Evolutionary conservation across 2,113 vertebrate species (phyloP).

Genomic region (Rhipidura dahli): DNA sequence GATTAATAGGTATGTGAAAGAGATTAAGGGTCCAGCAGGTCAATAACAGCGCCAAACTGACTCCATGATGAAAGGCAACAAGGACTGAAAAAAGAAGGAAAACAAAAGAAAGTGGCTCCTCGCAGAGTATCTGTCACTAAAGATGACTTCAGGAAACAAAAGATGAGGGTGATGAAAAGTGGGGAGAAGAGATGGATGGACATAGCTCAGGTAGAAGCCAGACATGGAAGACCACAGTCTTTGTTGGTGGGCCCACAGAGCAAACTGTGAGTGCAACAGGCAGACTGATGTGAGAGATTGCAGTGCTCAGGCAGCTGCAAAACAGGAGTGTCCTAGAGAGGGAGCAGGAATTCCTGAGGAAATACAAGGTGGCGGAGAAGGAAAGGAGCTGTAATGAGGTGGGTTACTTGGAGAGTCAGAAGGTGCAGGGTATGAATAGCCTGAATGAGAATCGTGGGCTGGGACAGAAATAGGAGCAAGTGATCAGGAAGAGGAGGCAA

Average conservation of each 20-base stretch:
- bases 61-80: not conserved
- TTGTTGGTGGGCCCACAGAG: not conserved
- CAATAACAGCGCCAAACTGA: not conserved
- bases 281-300: not conserved
- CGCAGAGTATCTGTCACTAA: not conserved
- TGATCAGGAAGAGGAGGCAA: not conserved
- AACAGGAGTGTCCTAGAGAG: not conserved
- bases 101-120: not conserved
- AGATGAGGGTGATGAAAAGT: not conserved
- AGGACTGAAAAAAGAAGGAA: not conserved
- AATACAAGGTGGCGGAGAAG: not conserved
- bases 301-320: not conserved
- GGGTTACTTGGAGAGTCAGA: not conserved
- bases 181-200: not conserved
- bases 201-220: not conserved
- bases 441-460: not conserved
- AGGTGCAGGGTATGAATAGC: not conserved
- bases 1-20: not conserved
- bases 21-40: not conserved
- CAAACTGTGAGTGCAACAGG: not conserved
- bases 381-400: not conserved
- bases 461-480: not conserved
- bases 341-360: not conserved
- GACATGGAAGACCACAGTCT: not conserved
- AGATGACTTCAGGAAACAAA: not conserved